phyloP scores from a whole-genome alignment of 2,888 invertebrate genomes.

The Kuschelorhynchus macadamiae region DNA sequence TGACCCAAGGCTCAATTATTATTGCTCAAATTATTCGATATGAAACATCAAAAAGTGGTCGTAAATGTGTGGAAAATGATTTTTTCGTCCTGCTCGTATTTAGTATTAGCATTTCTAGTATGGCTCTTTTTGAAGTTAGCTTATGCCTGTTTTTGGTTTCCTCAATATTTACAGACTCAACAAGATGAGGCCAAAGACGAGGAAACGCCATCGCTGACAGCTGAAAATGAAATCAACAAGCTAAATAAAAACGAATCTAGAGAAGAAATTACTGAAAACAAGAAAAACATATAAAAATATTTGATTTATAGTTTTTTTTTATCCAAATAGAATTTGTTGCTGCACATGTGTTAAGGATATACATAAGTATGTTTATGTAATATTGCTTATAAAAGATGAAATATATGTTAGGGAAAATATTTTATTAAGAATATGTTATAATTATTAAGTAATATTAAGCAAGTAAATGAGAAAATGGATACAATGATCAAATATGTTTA shows the following conservation, averaged over 20 bases:
- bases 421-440: no score
- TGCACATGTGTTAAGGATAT: no score
- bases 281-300: conserved; percentile 40
- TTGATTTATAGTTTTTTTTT: no score
- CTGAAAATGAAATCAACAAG: conserved; percentile 53
- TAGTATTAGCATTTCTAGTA: conserved; percentile 74
- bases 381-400: no score
- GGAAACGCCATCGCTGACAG: conserved; percentile 58
- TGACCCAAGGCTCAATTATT: not conserved
- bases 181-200: conserved; percentile 63
- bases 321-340: no score
- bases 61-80: conserved; percentile 80
- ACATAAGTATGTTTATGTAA: no score
- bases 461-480: no score
- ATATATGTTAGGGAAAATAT: no score
- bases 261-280: conserved; percentile 52
- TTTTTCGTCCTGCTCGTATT: conserved; percentile 75
- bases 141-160: conserved; percentile 77
- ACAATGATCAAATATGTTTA: no score
- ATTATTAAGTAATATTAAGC: no score
- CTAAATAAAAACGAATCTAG: conserved; percentile 64
- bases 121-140: conserved; percentile 79
- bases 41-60: conserved; percentile 76
- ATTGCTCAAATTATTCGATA: conserved; percentile 6
- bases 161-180: conserved; percentile 72